Conservation (phyloP, 2,888 invertebrate species). For the Tolmerus cingulatus region DNA sequence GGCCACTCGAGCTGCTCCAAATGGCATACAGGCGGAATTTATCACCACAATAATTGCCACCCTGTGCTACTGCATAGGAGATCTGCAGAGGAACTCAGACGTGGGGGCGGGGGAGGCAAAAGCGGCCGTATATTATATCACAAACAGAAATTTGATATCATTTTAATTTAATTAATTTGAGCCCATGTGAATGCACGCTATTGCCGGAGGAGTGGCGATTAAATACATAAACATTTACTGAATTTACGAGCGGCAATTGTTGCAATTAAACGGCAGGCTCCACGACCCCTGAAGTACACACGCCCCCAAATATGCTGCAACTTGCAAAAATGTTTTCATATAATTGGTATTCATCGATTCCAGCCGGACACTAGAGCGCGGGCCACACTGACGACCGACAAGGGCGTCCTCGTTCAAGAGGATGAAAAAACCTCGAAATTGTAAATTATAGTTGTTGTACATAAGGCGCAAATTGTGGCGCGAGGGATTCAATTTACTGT, state of each 20-base stretch:
- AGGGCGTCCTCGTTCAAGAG: not conserved
- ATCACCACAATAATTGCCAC: conserved; percentile 2
- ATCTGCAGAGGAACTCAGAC: not conserved
- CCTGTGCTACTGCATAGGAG: not conserved
- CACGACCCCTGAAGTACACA: not conserved
- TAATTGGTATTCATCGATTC: conserved; percentile 31
- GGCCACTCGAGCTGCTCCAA: not conserved
- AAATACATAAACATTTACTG: conserved; percentile 11
- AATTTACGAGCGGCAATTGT: conserved; percentile 28
- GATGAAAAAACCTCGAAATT: not conserved
- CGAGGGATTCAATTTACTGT: not conserved
- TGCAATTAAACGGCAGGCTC: conserved; percentile 1
- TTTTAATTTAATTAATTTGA: conserved; percentile 36
- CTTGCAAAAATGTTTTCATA: conserved; percentile 16
- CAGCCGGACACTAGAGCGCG: not conserved
- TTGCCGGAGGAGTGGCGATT: conserved; percentile 16
- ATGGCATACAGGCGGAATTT: not conserved
- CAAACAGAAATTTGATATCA: conserved; percentile 38
- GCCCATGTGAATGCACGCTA: not conserved
- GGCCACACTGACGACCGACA: not conserved
- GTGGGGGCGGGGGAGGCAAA: not conserved
- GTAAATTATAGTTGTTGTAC: not conserved
- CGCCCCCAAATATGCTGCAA: not conserved
- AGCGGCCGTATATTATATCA: conserved; percentile 18
- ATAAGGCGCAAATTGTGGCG: not conserved